Percentiles rank a stretch among this genome's conserved stretches.
Conservation (phyloP, 1,140 invertebrate species). For the Zaprionus nigranus region DNA sequence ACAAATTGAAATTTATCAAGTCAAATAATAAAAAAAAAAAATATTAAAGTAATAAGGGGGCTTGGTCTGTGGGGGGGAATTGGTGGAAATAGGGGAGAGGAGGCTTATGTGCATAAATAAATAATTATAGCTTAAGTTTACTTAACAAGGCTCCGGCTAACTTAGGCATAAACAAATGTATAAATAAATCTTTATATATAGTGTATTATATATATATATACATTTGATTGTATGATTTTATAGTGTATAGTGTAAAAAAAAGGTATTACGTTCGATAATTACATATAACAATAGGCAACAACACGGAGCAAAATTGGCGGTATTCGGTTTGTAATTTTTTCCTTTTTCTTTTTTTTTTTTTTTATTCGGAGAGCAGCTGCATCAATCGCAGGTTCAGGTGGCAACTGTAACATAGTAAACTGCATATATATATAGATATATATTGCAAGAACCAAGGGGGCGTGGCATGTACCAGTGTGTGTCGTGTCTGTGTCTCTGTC, state of each 20-base stretch:
- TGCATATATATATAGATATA: background rate
- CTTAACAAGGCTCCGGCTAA: slow-evolving; percentile 44
- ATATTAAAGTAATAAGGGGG: background rate
- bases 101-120: slow-evolving; percentile 46
- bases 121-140: slow-evolving; percentile 45
- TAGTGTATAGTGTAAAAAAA: slow-evolving; percentile 13
- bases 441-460: slow-evolving; percentile 13
- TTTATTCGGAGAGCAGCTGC: slow-evolving; percentile 37
- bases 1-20: slow-evolving; percentile 24
- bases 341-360: slow-evolving; percentile 9
- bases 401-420: slow-evolving; percentile 41
- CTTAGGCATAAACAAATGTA: slow-evolving; percentile 42
- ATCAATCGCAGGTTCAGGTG: slow-evolving; percentile 41
- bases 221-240: slow-evolving; percentile 12
- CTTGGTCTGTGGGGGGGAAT: background rate
- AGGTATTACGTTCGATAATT: slow-evolving; percentile 37
- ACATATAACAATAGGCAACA: slow-evolving; percentile 79
- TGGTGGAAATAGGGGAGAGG: background rate
- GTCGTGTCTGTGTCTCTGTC: slow-evolving; percentile 21
- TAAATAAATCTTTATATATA: slow-evolving; percentile 5
- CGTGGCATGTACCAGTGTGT: slow-evolving; percentile 38
- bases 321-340: slow-evolving; percentile 8
- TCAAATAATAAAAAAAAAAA: slow-evolving; percentile 25
- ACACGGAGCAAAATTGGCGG: slow-evolving; percentile 71
- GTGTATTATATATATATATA: slow-evolving; percentile 3